These are phyloP conservation scores for Vicugna pacos DNA, from an alignment of 2,113 vertebrate genomes.

Conservation along the genomic window DNA sequence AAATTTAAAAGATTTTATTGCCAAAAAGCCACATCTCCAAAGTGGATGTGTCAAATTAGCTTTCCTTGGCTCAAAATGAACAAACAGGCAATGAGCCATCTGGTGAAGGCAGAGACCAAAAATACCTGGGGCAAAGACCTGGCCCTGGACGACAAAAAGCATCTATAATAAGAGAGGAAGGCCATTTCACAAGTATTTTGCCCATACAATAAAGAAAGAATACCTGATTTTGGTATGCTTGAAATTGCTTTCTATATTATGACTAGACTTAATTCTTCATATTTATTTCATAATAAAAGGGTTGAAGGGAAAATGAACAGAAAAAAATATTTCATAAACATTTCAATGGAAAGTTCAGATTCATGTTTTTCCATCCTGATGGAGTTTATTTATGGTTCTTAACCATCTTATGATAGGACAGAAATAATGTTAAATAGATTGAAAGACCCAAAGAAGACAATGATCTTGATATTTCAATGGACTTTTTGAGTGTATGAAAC, in stretches of 20 bases:
- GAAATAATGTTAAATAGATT: conserved; percentile 20
- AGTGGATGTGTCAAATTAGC: background rate
- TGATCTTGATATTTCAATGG: conserved; percentile 10
- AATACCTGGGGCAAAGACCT: background rate
- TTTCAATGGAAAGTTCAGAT: conserved; percentile 29
- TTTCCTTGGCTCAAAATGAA: conserved; percentile 14
- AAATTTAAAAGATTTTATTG: conserved; percentile 35
- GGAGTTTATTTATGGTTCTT: conserved; percentile 19
- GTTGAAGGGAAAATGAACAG: background rate
- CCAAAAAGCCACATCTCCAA: conserved; percentile 29
- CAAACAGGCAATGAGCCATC: background rate
- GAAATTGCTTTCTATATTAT: conserved; percentile 50
- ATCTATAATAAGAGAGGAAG: conserved; percentile 18
- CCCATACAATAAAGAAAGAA: background rate
- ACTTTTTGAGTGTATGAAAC: background rate
- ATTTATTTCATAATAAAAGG: conserved; percentile 43
- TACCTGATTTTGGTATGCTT: background rate
- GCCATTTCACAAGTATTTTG: background rate
- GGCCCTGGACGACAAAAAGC: conserved; percentile 26
- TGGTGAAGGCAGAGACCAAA: conserved; percentile 49
- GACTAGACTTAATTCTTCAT: conserved; percentile 11
- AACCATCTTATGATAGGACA: background rate
- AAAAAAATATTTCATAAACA: conserved; percentile 33
- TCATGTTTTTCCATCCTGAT: background rate
- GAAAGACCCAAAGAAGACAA: background rate